Base-by-base conservation (phyloP, 2,888 invertebrate species). In the Marronus borbonicus region DNA sequence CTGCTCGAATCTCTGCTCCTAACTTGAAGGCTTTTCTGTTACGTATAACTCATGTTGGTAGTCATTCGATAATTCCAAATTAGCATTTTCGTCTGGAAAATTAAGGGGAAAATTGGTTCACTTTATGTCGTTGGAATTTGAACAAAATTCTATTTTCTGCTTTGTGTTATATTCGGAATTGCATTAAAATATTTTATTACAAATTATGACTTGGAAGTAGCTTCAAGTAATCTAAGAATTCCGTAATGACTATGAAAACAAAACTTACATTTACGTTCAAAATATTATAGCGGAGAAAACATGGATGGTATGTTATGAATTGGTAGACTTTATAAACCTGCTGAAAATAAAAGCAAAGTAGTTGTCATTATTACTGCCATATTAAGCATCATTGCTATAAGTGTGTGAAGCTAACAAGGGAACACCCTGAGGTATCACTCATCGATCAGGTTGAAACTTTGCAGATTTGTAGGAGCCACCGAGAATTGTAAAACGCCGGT, bases 11-110 rank as follows among this genome's bases (percentile, higher is more conserved):
- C 36, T 44, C 12, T 39, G 31, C 39, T 31, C 39, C 31, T 12
- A 20, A 20, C 17, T 39, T 58, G 58, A 72, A 14, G 39, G n/a
- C 39, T 72, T 58, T 20, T 28, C 7, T 72, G 72, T 72, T 44
- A 44, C 72, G 72, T 72, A 70, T 36, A 58, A 39, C 58, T 58
- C 39, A 58, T 58, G 58, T 58, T 58, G 20, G 72, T 20, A 72
- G 17, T 58, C 72, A 58, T 39, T 17, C 17, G 55, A 72, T 39
- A 58, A 72, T 39, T 14, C 50, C 17, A 58, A 58, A 58, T 72
- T 72, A 39, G 55, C 58, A 72, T 58, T 14, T 58, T 58, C 55
- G 28, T 12, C 8, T 20, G 36, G 58, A 58, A 72, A 72, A 55
- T 70, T 72, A 12, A 52, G 1, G 31, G 12, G 70, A 55, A 58